Base-by-base conservation (phyloP, 1,140 invertebrate genomes). In the Bactericera cockerelli region DNA sequence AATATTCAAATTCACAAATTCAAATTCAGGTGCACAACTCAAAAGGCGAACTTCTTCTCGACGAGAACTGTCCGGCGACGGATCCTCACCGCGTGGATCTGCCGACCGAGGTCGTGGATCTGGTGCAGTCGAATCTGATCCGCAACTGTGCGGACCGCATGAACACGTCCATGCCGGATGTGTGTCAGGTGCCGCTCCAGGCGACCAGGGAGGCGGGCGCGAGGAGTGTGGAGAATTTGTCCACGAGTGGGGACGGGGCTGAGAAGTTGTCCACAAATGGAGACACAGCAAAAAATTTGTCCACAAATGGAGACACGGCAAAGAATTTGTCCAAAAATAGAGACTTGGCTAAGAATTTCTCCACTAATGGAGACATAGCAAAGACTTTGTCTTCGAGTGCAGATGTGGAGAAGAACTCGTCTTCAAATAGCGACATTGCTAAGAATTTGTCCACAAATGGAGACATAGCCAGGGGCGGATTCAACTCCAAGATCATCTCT, bases 11-110 rank as follows among this genome's bases (percentile, higher is more conserved):
- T n/a, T n/a, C n/a, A n/a, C n/a, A n/a, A n/a, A n/a, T n/a, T n/a
- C n/a, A n/a, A n/a, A n/a, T n/a, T n/a, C n/a, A n/a, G n/a, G n/a
- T n/a, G n/a, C 79, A 81, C 65, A 77, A 84, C 60, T 81, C 79
- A 61, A 75, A 74, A 60, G 81, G 81, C 1, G 79, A 81, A 38
- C 63, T 81, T 0, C 78, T 82, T 71, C 76, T 78, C 62, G 74
- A 80, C 26, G 77, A 78, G 62, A 49, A 49, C 19, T 16, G 42
- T 22, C 42, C 42, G 4, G 4, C 4, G 4, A 31, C 28, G 13
- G n/a, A n/a, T n/a, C n/a, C n/a, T n/a, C n/a, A n/a, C n/a, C n/a
- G n/a, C n/a, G n/a, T n/a, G n/a, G 16, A 36, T 16, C 33, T 36
- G 16, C 33, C 33, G 10, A 77, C 31, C 19, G 59, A 62, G 53